Percentiles rank a stretch among this genome's conserved stretches.
Conservation (phyloP, 2,113 vertebrate genomes). For the Atrichornis clamosus region DNA sequence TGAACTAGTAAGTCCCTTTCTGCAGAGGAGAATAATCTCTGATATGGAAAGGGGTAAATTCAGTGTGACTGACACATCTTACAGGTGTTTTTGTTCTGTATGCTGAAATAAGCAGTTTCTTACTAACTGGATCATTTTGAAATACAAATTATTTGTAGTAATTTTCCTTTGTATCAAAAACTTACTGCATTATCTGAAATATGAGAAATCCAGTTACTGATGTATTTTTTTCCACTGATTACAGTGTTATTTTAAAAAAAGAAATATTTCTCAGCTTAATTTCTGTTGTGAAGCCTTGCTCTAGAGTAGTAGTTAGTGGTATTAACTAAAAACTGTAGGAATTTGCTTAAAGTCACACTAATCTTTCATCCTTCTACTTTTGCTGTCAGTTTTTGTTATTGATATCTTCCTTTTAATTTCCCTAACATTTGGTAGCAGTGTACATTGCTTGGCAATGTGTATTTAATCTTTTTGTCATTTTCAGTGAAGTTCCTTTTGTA, state of each 20-base stretch:
- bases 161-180: not conserved
- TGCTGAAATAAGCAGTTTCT: not conserved
- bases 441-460: not conserved
- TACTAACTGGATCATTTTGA: not conserved
- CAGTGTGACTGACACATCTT: not conserved
- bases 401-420: not conserved
- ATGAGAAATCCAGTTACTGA: not conserved
- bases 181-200: not conserved
- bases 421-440: not conserved
- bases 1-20: not conserved
- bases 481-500: not conserved
- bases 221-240: not conserved
- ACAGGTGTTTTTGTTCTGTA: not conserved
- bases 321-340: not conserved
- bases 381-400: not conserved
- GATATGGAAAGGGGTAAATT: not conserved
- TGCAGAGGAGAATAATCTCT: not conserved
- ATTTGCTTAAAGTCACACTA: not conserved
- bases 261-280: not conserved
- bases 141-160: not conserved
- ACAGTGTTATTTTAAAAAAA: not conserved
- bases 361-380: not conserved
- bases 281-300: not conserved
- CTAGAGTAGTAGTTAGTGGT: not conserved
- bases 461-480: not conserved